Conservation (phyloP, 92 coral and sea anemone genomes). For the Phenganax marumi region DNA sequence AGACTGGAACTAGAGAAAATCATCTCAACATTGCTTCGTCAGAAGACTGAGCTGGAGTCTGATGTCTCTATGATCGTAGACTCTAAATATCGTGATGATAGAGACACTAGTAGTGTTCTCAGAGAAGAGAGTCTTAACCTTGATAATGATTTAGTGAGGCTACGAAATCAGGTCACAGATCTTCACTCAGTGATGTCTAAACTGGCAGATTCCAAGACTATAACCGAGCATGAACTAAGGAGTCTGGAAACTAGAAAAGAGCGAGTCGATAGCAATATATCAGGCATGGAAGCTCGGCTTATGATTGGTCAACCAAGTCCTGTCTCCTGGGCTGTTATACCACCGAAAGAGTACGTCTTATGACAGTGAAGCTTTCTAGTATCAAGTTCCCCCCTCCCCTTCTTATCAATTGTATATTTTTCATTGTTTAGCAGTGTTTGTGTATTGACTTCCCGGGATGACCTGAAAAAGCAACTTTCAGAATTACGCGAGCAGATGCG, state of each 20-base stretch:
- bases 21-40: conserved; percentile 65
- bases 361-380: too few relatives aligned
- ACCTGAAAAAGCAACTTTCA: conserved; percentile 29
- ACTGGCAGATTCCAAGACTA: conserved; percentile 64
- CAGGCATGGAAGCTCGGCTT: conserved; percentile 37
- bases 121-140: conserved; percentile 73
- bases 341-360: conserved; percentile 4
- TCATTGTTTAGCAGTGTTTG: too few relatives aligned
- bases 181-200: conserved; percentile 64
- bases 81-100: conserved; percentile 66
- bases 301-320: conserved; percentile 19
- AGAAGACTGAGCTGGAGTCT: conserved; percentile 77
- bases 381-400: too few relatives aligned
- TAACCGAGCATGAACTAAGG: conserved; percentile 51
- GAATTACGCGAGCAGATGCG: conserved; percentile 11
- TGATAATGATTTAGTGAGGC: conserved; percentile 62
- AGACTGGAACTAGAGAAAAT: conserved; percentile 73
- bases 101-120: conserved; percentile 56
- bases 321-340: conserved; percentile 17
- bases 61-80: conserved; percentile 68
- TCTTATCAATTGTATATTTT: too few relatives aligned
- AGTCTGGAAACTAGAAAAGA: conserved; percentile 52
- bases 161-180: conserved; percentile 73
- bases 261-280: conserved; percentile 27
- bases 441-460: conserved; percentile 18